phyloP scores from a whole-genome alignment of 2,113 vertebrate species.

The Antigone vipio region DNA sequence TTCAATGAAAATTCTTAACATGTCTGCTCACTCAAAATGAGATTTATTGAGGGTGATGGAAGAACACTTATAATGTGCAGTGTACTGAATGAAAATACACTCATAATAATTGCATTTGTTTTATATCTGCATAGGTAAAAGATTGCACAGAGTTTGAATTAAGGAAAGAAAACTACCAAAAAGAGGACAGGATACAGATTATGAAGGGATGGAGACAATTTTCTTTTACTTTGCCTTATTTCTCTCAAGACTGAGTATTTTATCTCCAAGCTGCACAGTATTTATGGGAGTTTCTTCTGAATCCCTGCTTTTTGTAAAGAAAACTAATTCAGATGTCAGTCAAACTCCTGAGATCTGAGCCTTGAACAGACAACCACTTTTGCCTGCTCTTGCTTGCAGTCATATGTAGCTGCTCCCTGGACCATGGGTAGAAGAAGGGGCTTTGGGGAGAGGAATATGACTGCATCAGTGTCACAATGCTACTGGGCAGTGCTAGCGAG shows the following conservation, averaged over 20 bases:
- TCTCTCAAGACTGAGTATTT: not conserved
- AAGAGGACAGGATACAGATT: not conserved
- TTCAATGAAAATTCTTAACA: slow-evolving; percentile 32
- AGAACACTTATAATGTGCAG: not conserved
- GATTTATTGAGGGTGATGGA: slow-evolving; percentile 39
- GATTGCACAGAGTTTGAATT: not conserved
- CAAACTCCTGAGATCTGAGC: not conserved
- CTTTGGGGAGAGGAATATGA: not conserved
- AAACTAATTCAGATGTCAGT: not conserved
- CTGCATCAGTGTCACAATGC: not conserved
- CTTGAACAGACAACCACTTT: not conserved
- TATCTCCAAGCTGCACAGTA: not conserved
- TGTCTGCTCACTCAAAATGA: slow-evolving; percentile 14
- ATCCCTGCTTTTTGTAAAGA: not conserved
- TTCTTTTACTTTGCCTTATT: not conserved
- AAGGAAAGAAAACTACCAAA: not conserved
- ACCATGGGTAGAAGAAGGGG: not conserved
- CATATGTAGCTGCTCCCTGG: not conserved
- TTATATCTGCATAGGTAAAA: slow-evolving; percentile 3
- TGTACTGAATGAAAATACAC: slow-evolving; percentile 25
- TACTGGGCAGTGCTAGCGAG: not conserved
- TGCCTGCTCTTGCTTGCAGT: not conserved
- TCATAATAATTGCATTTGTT: slow-evolving; percentile 17
- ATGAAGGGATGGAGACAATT: not conserved
- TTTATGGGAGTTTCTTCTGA: not conserved